These are phyloP conservation scores for Monomorium pharaonis DNA, from an alignment of 1,140 invertebrate genomes.

Conservation along the genomic window DNA sequence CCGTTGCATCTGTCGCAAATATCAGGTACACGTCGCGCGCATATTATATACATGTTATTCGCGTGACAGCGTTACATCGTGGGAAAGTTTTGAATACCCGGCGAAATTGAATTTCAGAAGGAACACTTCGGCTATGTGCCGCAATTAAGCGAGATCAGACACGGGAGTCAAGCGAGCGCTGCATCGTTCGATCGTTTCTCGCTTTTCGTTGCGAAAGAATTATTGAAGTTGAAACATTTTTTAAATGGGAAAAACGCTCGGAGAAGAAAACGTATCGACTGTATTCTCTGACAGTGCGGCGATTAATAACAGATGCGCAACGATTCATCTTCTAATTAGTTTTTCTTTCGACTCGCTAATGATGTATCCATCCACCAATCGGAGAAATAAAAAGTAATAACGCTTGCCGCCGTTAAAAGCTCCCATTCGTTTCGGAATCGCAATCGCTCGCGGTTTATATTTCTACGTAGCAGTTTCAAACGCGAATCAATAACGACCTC, in stretches of 20 bases:
- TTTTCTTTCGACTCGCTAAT: background rate
- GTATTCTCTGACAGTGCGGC: background rate
- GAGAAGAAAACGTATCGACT: background rate
- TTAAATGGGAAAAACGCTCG: background rate
- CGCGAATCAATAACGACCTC: constrained; percentile 45
- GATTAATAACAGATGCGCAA: background rate
- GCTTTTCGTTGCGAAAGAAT: background rate
- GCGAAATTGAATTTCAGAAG: background rate
- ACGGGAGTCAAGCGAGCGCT: background rate
- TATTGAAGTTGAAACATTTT: background rate
- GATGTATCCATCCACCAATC: background rate
- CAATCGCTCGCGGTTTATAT: constrained; percentile 26
- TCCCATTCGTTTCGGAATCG: background rate
- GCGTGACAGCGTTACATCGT: constrained; percentile 4
- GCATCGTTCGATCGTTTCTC: background rate
- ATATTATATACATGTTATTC: constrained; percentile 22
- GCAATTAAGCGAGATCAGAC: background rate
- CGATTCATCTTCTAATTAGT: constrained; percentile 1
- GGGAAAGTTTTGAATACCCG: constrained; percentile 1
- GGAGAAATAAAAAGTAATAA: background rate
- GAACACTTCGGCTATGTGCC: background rate
- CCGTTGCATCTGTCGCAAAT: constrained; percentile 26
- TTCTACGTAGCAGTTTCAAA: constrained; percentile 17
- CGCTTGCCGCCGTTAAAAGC: background rate
- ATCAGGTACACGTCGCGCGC: constrained; percentile 5